phyloP scores from a whole-genome alignment of 1,140 invertebrate genomes.

The Pseudomyrmex dendroicus region DNA sequence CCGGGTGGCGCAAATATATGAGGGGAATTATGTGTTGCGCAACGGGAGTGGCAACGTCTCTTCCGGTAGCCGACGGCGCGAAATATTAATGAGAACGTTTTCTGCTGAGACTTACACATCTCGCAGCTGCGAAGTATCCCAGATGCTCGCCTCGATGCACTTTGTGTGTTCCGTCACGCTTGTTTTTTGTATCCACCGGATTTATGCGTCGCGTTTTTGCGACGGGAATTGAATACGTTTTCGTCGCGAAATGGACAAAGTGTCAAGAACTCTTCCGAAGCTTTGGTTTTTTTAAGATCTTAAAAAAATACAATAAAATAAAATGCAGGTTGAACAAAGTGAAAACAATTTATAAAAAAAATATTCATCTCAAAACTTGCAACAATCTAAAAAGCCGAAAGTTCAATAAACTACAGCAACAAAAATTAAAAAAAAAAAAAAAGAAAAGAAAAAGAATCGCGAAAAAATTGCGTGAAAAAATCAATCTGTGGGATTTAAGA shows the following conservation, averaged over 20 bases:
- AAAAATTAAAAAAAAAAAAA: too few relatives aligned
- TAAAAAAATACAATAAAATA: not conserved
- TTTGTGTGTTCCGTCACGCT: conserved; percentile 42
- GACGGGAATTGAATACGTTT: conserved; percentile 39
- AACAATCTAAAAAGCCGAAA: too few relatives aligned
- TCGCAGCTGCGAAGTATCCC: conserved; percentile 55
- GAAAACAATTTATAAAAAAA: too few relatives aligned
- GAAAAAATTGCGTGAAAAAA: not conserved
- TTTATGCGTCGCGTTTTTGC: conserved; percentile 53
- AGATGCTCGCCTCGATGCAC: conserved; percentile 60
- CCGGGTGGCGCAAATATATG: conserved; percentile 54
- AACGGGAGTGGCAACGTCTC: conserved; percentile 44
- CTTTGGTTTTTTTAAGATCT: not conserved
- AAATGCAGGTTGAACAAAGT: too few relatives aligned
- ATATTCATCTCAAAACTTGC: too few relatives aligned
- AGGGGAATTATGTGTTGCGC: conserved; percentile 55
- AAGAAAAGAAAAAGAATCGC: too few relatives aligned
- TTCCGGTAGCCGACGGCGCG: conserved; percentile 55
- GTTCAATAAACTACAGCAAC: too few relatives aligned
- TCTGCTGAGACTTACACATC: conserved; percentile 55
- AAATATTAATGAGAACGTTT: conserved; percentile 61
- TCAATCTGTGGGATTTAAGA: not conserved
- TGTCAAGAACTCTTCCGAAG: not conserved
- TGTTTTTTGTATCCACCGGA: conserved; percentile 36
- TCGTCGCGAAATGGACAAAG: conserved; percentile 38